These are phyloP conservation scores for Caenorhabditis briggsae DNA, from an alignment of 1,140 invertebrate species.

Conservation along the genomic window DNA sequence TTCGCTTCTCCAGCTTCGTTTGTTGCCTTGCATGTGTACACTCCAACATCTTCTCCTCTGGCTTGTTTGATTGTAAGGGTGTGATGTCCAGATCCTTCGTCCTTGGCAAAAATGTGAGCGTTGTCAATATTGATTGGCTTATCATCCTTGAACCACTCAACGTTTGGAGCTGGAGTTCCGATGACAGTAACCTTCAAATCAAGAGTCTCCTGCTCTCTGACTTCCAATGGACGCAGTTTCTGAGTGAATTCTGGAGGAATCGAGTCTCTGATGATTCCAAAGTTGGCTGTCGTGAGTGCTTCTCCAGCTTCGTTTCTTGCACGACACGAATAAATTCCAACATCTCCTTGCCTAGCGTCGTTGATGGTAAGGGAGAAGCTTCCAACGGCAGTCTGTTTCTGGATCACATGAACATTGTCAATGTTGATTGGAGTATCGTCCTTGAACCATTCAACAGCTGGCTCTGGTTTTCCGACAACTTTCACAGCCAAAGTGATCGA, in stretches of 20 bases:
- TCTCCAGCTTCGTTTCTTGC: constrained; percentile 62
- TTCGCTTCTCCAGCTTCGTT: constrained; percentile 71
- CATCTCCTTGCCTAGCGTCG: constrained; percentile 66
- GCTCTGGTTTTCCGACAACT: constrained; percentile 80
- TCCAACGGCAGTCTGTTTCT: constrained; percentile 76
- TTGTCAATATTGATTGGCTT: constrained; percentile 83
- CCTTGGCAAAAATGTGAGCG: constrained; percentile 68
- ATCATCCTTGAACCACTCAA: constrained; percentile 85
- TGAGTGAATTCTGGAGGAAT: constrained; percentile 72
- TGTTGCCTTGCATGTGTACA: constrained; percentile 68
- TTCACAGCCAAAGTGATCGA: constrained; percentile 68
- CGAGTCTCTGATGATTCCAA: constrained; percentile 53
- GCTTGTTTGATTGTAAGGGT: constrained; percentile 61
- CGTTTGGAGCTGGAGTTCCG: constrained; percentile 87
- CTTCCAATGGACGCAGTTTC: constrained; percentile 68
- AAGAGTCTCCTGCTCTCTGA: constrained; percentile 85
- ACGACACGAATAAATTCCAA: constrained; percentile 65
- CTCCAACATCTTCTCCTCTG: constrained; percentile 58
- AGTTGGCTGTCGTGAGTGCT: constrained; percentile 30
- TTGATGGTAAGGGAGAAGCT: constrained; percentile 78
- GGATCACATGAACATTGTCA: constrained; percentile 68
- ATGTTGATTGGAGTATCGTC: constrained; percentile 78
- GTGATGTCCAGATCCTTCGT: constrained; percentile 62
- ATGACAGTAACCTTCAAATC: constrained; percentile 85
- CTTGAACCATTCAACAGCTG: constrained; percentile 78